Conservation (phyloP, 2,888 invertebrate species). For the Andrena flavipes region DNA sequence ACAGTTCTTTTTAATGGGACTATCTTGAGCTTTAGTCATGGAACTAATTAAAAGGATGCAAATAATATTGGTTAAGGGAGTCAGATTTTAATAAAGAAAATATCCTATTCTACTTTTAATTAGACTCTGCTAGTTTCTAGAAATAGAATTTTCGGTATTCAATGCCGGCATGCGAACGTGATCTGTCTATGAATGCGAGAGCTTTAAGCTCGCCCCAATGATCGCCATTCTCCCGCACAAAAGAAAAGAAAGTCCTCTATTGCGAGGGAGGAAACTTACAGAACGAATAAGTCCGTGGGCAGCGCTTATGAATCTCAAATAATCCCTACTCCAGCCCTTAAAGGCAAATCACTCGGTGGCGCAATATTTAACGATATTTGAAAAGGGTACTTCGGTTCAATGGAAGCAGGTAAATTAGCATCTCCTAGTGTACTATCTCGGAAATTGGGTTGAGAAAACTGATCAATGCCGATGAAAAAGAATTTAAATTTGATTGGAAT, state of each 20-base stretch:
- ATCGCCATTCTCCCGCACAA: neutral
- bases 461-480: neutral
- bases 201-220: neutral
- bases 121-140: neutral
- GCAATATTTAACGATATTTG: neutral
- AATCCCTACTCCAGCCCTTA: conserved; percentile 15
- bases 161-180: neutral
- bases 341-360: conserved; percentile 12
- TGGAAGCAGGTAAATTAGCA: neutral
- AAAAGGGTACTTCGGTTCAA: neutral
- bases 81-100: neutral
- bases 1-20: too few relatives aligned
- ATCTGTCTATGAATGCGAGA: conserved; percentile 13
- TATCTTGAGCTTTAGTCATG: too few relatives aligned
- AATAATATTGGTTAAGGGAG: too few relatives aligned
- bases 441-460: conserved; percentile 5
- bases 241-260: conserved; percentile 4
- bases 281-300: neutral
- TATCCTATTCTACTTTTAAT: conserved; percentile 5
- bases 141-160: conserved; percentile 4
- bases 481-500: neutral
- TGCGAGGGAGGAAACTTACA: neutral
- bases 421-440: neutral
- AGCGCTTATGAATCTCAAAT: conserved; percentile 26
- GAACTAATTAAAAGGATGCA: too few relatives aligned